Evolutionary conservation across 1,140 invertebrate genomes (phyloP).

Genomic region (Tribolium madens): DNA sequence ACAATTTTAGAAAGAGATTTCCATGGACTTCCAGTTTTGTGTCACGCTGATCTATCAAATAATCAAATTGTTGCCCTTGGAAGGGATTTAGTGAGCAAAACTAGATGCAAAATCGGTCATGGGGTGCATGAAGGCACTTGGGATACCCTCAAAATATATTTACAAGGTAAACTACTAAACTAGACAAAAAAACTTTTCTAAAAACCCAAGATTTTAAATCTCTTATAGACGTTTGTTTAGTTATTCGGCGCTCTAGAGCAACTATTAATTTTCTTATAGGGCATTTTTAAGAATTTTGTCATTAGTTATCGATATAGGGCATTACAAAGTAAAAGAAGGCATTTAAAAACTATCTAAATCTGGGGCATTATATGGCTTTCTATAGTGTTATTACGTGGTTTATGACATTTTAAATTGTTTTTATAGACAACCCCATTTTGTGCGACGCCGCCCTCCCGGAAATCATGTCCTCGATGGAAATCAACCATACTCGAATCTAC

Average conservation of each 20-base stretch:
- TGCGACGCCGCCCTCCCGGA: constrained; percentile 78
- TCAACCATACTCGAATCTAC: constrained; percentile 76
- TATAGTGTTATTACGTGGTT: too few relatives aligned
- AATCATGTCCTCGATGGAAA: constrained; percentile 74
- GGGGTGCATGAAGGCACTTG: constrained; percentile 71
- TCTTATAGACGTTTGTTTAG: too few relatives aligned
- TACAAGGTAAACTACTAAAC: constrained; percentile 73
- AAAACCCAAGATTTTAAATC: too few relatives aligned
- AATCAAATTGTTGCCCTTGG: constrained; percentile 80
- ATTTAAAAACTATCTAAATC: too few relatives aligned
- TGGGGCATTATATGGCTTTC: too few relatives aligned
- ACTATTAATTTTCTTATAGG: too few relatives aligned
- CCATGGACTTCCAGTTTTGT: constrained; percentile 81
- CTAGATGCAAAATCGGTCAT: constrained; percentile 77
- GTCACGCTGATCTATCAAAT: constrained; percentile 80
- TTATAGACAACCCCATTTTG: constrained; percentile 81
- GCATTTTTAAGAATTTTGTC: too few relatives aligned
- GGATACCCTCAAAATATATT: constrained; percentile 80
- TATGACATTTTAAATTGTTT: too few relatives aligned
- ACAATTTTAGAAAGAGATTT: constrained; percentile 81
- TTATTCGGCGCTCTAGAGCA: too few relatives aligned
- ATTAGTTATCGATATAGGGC: too few relatives aligned
- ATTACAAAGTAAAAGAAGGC: too few relatives aligned
- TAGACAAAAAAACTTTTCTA: constrained; percentile 24
- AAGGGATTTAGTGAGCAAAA: constrained; percentile 80